Evolutionary conservation across 1,140 invertebrate genomes (phyloP), one percentile per base, ranked within the genome.

Genomic region (Oncopodura yosiiana): DNA sequence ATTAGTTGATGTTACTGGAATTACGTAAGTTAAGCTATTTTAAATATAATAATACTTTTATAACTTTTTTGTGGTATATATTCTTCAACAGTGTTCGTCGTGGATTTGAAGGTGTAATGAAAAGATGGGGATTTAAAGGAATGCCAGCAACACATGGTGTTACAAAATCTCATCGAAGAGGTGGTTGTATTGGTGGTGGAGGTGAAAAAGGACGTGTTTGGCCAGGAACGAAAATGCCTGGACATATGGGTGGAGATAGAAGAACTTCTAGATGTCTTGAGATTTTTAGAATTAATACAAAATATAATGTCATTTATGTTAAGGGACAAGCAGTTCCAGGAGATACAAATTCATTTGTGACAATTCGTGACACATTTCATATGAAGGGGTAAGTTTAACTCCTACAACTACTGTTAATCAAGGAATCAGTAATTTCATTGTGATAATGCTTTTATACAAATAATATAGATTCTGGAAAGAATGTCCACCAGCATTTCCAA

Each of bases 51-150:
- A 41, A 9, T 41, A 21, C 6, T 11, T 41, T 46, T 46, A 14
- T 3, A 26, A 26, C 18, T 26, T 11, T n/a, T 3, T 46, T 50
- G 14, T 0, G 29, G 21, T 19, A n/a, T 23, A 48, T 49, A 65
- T 67, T 56, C 56, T 66, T 64, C 69, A 74, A 32, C 65, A 92
- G 87, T 3, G 81, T 92, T 38, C 84, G 92, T 67, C 78, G 84
- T 68, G 95, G 94, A n/a, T 99, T 98, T 68, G 94, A 99, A 81
- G 95, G 96, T 46, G 95, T 96, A 0, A 86, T 97, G 74, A 95
- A 90, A 74, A 76, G 94, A 24, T 95, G 90, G 81, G 90, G 90
- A 36, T 94, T 99, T 67, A 85, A 88, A 68, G 95, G 95, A 53
- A 84, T 87, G 78, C 91, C 87, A 58, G 85, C 85, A 8, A 82